Evolutionary conservation across 2,888 invertebrate species (phyloP).

Genomic region (Drosophila paramelanica): DNA sequence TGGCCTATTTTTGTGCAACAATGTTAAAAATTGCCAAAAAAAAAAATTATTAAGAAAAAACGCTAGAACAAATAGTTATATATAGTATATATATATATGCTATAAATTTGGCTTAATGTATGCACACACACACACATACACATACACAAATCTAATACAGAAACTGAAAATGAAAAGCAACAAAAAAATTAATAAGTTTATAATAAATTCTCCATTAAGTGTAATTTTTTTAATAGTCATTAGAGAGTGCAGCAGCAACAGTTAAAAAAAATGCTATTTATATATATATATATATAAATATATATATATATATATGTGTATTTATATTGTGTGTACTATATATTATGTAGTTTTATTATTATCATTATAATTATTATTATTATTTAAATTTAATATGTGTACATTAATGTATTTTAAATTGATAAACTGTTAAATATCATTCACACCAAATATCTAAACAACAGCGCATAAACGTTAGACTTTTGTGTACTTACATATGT

Average conservation of each 20-base stretch:
- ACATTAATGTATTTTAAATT: constrained; percentile 74
- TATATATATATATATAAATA: constrained; percentile 41
- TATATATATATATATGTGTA: constrained; percentile 29
- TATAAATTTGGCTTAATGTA: constrained; percentile 28
- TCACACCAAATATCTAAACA: constrained; percentile 64
- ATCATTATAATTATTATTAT: constrained; percentile 49
- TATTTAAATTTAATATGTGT: constrained; percentile 64
- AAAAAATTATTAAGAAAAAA: constrained; percentile 10
- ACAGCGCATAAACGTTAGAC: constrained; percentile 36
- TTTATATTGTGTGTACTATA: constrained; percentile 11
- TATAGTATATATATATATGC: constrained; percentile 18
- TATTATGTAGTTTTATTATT: constrained; percentile 64
- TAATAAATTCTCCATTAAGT: constrained; percentile 61
- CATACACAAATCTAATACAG: constrained; percentile 7
- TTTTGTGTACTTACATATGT: constrained; percentile 50
- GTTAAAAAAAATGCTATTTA: constrained; percentile 28
- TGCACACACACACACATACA: constrained; percentile 20
- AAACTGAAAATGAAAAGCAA: constrained; percentile 16
- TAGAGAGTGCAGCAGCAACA: constrained; percentile 33
- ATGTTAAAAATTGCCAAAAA: constrained; percentile 29
- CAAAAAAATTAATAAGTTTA: constrained; percentile 29
- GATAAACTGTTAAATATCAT: constrained; percentile 60
- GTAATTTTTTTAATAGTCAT: constrained; percentile 67
- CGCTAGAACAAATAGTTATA: constrained; percentile 37
- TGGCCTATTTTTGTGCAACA: constrained; percentile 12